These are phyloP conservation scores for Haliclona indistincta DNA, from an alignment of 37 sponge, comb jelly and placozoan genomes.

Conservation along the genomic window DNA sequence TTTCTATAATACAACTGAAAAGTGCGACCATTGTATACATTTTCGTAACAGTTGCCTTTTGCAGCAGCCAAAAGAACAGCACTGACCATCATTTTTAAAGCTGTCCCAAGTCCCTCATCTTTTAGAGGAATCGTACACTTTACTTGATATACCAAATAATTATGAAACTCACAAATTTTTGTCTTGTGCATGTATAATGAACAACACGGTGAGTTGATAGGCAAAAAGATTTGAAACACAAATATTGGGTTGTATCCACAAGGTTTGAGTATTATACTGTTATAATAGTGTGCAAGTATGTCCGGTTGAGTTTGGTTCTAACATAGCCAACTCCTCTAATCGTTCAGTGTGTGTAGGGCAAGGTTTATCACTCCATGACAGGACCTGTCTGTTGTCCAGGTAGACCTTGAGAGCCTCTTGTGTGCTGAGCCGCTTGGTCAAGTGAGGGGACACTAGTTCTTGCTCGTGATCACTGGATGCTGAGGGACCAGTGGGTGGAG, in stretches of 20 bases:
- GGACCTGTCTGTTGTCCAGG: conserved; percentile 53
- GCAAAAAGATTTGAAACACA: too few relatives aligned
- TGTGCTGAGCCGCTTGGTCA: conserved; percentile 31
- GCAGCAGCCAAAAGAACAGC: too few relatives aligned
- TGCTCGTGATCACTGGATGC: background rate
- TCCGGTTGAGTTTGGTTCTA: conserved; percentile 50
- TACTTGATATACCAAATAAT: background rate
- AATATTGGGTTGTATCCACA: too few relatives aligned
- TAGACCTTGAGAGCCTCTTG: conserved; percentile 57
- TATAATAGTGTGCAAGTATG: background rate
- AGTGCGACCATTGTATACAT: too few relatives aligned
- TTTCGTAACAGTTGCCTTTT: too few relatives aligned
- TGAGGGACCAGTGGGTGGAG: background rate
- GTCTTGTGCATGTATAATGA: too few relatives aligned
- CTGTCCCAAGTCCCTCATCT: too few relatives aligned
- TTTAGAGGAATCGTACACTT: too few relatives aligned
- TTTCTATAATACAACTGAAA: too few relatives aligned
- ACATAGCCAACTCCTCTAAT: conserved; percentile 51
- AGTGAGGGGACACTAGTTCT: conserved; percentile 23
- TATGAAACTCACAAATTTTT: background rate
- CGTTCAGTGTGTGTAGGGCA: conserved; percentile 38
- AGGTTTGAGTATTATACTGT: background rate
- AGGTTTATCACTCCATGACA: conserved; percentile 75
- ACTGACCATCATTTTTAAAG: too few relatives aligned
- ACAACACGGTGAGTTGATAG: too few relatives aligned